Conservation (phyloP, 2,113 vertebrate species). For the Pionites leucogaster region DNA sequence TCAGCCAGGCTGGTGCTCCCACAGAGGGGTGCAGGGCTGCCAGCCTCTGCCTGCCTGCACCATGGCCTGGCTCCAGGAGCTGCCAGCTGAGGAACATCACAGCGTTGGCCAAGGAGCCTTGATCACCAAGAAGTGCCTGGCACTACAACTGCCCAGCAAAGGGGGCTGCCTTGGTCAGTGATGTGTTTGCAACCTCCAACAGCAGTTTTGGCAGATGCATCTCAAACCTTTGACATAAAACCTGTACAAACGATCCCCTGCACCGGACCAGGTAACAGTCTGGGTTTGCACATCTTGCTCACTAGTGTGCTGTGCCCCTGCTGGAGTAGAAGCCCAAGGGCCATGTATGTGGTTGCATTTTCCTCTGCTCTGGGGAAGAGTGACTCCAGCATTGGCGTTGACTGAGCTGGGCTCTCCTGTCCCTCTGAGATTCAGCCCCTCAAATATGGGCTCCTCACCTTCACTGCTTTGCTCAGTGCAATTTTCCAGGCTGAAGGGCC, state of each 20-base stretch:
- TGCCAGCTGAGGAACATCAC: neutral
- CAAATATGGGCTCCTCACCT: neutral
- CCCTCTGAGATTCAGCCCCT: neutral
- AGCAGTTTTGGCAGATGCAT: slow-evolving; percentile 38
- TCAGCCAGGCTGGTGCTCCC: slow-evolving; percentile 23
- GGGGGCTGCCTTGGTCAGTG: slow-evolving; percentile 53
- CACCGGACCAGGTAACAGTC: neutral
- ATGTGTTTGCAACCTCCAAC: neutral
- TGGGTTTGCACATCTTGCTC: neutral
- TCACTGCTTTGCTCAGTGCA: fast-evolving
- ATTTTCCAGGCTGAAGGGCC: neutral
- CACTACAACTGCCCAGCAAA: neutral
- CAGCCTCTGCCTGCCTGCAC: neutral
- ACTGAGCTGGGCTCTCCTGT: neutral
- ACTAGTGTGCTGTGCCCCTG: neutral
- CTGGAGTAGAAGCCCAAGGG: neutral
- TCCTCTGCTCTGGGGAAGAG: neutral
- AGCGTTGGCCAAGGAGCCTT: neutral
- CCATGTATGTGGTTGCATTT: neutral
- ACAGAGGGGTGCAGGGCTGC: neutral
- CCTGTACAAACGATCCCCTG: slow-evolving; percentile 20
- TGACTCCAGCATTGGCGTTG: neutral
- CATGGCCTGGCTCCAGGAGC: neutral
- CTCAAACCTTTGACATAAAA: slow-evolving; percentile 9
- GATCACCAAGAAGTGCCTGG: slow-evolving; percentile 55